Percentiles rank a stretch among this genome's conserved stretches.
Conservation (phyloP, 2,113 vertebrate species). For the Bufo gargarizans region DNA sequence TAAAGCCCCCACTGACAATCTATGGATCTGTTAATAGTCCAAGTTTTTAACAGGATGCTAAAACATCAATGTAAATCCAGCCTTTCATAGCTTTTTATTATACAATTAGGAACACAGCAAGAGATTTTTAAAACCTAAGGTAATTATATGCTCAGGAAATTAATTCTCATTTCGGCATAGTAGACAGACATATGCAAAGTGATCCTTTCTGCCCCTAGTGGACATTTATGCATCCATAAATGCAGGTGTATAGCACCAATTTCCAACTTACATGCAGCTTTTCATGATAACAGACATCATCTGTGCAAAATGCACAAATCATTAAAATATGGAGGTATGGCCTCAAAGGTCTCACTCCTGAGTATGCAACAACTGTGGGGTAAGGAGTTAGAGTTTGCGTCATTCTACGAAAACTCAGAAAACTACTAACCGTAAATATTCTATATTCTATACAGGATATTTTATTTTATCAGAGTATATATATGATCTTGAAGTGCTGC, state of each 20-base stretch:
- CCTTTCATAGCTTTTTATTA: too few relatives aligned
- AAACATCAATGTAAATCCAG: too few relatives aligned
- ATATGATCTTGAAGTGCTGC: not conserved
- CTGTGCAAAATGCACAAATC: not conserved
- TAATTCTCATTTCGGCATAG: too few relatives aligned
- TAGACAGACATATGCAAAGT: too few relatives aligned
- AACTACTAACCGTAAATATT: not conserved
- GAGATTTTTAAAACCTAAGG: too few relatives aligned
- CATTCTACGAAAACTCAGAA: not conserved
- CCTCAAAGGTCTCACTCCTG: not conserved
- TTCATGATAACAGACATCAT: not conserved
- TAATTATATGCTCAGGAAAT: not conserved
- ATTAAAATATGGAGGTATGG: not conserved
- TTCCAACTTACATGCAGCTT: not conserved
- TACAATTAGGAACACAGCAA: not conserved
- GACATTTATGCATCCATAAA: not conserved
- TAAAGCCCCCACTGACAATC: too few relatives aligned
- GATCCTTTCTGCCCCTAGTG: too few relatives aligned
- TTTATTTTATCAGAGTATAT: not conserved
- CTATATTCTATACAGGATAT: not conserved
- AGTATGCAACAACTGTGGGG: not conserved
- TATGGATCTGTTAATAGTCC: too few relatives aligned
- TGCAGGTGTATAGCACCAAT: not conserved
- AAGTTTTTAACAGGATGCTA: too few relatives aligned
- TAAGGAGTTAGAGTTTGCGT: not conserved